Percentiles rank a stretch among this genome's conserved stretches.
Conservation (phyloP, 2,888 invertebrate genomes). For the Catocala nupta region DNA sequence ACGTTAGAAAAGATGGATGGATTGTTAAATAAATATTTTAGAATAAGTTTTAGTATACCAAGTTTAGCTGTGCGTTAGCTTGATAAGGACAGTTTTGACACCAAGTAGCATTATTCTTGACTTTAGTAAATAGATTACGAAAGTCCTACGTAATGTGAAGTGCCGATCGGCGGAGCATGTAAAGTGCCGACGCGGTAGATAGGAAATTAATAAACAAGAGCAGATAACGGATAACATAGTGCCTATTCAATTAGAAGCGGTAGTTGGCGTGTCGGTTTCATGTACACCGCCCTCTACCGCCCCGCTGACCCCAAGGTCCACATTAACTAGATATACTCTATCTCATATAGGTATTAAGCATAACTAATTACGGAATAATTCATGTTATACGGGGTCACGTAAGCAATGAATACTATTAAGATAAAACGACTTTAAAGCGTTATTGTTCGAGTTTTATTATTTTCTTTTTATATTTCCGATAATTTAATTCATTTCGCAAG, state of each 20-base stretch:
- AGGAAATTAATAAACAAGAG: constrained; percentile 77
- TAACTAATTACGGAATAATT: constrained; percentile 75
- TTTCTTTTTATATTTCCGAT: constrained; percentile 6
- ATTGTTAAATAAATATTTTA: too few relatives aligned
- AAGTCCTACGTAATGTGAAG: not conserved
- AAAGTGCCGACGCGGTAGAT: constrained; percentile 69
- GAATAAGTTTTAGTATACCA: too few relatives aligned
- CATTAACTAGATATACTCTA: constrained; percentile 56
- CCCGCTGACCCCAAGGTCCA: constrained; percentile 67
- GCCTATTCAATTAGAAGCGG: constrained; percentile 76
- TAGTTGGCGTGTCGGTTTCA: constrained; percentile 69
- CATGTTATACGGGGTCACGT: constrained; percentile 56
- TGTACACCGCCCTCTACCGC: constrained; percentile 64
- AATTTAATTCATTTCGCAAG: constrained; percentile 18
- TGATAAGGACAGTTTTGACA: too few relatives aligned
- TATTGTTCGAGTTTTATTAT: constrained; percentile 44
- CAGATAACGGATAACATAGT: constrained; percentile 72
- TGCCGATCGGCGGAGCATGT: constrained; percentile 34
- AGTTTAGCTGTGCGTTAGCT: too few relatives aligned
- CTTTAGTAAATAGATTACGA: too few relatives aligned
- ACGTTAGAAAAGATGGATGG: too few relatives aligned
- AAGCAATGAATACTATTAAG: constrained; percentile 45
- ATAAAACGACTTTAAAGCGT: constrained; percentile 39
- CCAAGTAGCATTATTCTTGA: too few relatives aligned
- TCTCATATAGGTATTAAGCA: constrained; percentile 63